A percentile compares a stretch with the other conserved stretches of the same genome.
Evolutionary conservation across 1,140 invertebrate genomes (phyloP).

Genomic region (Bombus soroeensis): DNA sequence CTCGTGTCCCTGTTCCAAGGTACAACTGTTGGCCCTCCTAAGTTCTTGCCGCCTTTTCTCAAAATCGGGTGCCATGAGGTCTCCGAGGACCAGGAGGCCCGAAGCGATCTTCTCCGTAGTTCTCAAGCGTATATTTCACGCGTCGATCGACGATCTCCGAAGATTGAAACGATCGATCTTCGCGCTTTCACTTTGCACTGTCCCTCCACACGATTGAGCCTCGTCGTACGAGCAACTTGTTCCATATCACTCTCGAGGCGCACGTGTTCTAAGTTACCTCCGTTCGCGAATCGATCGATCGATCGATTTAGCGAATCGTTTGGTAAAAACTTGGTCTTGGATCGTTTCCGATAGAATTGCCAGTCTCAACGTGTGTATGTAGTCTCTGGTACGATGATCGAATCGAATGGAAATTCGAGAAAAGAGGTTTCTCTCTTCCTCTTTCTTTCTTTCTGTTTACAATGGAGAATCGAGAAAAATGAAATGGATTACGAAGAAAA

Average conservation of each 20-base stretch:
- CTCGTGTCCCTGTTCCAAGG: slow-evolving; percentile 51
- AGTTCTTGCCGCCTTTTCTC: slow-evolving; percentile 72
- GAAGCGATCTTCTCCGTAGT: background rate
- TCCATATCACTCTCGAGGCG: background rate
- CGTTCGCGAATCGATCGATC: background rate
- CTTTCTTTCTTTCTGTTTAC: background rate
- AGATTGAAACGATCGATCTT: background rate
- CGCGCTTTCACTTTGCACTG: slow-evolving; percentile 6
- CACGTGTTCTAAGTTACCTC: slow-evolving; percentile 6
- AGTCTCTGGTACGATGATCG: too few relatives aligned
- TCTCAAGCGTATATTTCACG: background rate
- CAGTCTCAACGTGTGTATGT: too few relatives aligned
- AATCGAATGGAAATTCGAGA: background rate
- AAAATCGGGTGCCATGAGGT: slow-evolving; percentile 77
- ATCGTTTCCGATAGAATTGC: too few relatives aligned
- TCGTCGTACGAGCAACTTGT: background rate
- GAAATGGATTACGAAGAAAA: background rate
- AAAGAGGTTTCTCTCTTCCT: too few relatives aligned
- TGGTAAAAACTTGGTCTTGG: too few relatives aligned
- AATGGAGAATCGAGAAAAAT: background rate
- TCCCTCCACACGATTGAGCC: too few relatives aligned
- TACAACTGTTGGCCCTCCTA: slow-evolving; percentile 52
- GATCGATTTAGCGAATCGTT: background rate
- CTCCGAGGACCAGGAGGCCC: slow-evolving; percentile 20
- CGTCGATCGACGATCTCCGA: background rate